These are phyloP conservation scores for Cataglyphis altisquamis DNA, from an alignment of 2,888 invertebrate species.

Conservation along the genomic window DNA sequence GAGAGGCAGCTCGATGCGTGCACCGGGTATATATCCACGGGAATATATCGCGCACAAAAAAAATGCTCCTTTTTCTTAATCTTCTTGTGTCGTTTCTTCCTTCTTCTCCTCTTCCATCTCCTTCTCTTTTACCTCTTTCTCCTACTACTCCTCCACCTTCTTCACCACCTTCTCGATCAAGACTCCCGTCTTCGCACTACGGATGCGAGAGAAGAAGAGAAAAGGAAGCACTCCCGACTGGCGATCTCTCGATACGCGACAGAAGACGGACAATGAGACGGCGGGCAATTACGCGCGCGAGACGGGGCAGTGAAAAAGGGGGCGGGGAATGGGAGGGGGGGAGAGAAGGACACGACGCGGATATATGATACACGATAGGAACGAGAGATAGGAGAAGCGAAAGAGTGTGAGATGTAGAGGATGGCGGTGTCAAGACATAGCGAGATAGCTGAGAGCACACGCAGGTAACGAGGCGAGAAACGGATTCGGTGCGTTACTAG, in stretches of 20 bases:
- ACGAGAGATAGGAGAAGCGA: constrained; percentile 75
- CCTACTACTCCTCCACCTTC: constrained; percentile 50
- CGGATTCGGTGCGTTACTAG: constrained; percentile 81
- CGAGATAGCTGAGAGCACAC: constrained; percentile 70
- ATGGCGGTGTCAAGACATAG: constrained; percentile 83
- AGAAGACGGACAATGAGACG: constrained; percentile 26
- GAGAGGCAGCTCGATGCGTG: constrained; percentile 52
- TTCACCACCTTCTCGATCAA: constrained; percentile 59
- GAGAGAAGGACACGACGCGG: constrained; percentile 44
- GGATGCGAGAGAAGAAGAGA: background rate
- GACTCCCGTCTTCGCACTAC: constrained; percentile 57
- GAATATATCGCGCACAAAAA: constrained; percentile 63
- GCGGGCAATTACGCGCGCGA: background rate
- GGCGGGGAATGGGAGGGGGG: background rate
- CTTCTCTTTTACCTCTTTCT: constrained; percentile 12
- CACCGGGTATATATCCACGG: constrained; percentile 65
- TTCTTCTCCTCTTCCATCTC: constrained; percentile 60
- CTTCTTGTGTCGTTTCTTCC: constrained; percentile 46
- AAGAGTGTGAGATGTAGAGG: constrained; percentile 65
- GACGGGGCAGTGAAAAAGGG: background rate
- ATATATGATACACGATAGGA: constrained; percentile 61
- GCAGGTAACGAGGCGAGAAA: constrained; percentile 78
- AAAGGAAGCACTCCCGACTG: constrained; percentile 1
- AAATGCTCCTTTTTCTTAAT: constrained; percentile 58
- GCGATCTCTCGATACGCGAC: constrained; percentile 1